phyloP scores from a whole-genome alignment of 2,113 vertebrate species.

The Carollia perspicillata region DNA sequence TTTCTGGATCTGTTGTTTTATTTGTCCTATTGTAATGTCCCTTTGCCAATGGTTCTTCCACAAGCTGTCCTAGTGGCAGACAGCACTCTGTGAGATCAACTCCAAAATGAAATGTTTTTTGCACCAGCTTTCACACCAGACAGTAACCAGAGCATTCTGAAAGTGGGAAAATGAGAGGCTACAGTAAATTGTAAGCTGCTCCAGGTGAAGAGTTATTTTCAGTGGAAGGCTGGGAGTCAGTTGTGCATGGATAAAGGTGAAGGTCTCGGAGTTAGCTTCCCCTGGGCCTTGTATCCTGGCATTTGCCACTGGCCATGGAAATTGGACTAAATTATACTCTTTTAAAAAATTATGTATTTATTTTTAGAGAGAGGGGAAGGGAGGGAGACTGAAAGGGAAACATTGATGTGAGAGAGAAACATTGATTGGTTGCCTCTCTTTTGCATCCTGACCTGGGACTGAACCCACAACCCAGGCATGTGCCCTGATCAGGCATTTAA shows the following conservation, averaged over 20 bases:
- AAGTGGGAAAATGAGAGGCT: neutral
- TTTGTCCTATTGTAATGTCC: neutral
- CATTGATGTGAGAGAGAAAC: too few species aligned
- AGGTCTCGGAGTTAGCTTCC: neutral
- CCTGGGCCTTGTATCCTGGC: neutral
- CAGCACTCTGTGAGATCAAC: neutral
- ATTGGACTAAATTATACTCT: neutral
- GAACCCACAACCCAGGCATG: too few species aligned
- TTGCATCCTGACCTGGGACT: too few species aligned
- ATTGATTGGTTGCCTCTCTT: too few species aligned
- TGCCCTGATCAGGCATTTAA: too few species aligned
- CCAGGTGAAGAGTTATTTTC: neutral
- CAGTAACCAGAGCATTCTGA: neutral
- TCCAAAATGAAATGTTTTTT: neutral
- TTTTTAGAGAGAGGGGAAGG: too few species aligned
- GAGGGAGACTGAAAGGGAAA: too few species aligned
- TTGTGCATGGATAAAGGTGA: neutral
- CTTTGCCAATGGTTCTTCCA: neutral
- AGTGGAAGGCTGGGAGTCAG: neutral
- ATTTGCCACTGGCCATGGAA: neutral
- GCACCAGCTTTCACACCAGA: neutral
- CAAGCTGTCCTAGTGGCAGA: neutral
- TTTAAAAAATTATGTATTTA: too few species aligned
- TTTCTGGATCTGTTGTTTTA: neutral
- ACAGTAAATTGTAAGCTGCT: neutral